Percentiles rank a stretch among this genome's conserved stretches.
Conservation (phyloP, 2,888 invertebrate species). For the Drosophila anomelani region DNA sequence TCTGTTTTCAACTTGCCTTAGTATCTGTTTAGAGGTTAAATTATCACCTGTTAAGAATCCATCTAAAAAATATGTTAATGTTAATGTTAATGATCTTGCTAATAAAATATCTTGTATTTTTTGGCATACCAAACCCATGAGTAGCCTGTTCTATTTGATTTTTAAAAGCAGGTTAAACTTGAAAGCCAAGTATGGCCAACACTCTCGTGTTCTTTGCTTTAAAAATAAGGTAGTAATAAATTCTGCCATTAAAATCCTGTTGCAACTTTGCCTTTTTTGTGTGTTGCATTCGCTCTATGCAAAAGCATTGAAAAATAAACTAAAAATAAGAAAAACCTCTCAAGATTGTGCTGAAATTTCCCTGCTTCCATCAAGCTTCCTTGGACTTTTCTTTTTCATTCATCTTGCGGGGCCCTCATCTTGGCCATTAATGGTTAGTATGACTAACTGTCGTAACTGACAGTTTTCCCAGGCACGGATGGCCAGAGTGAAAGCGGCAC, state of each 20-base stretch:
- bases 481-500: slow-evolving; percentile 30
- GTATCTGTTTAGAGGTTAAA: not conserved
- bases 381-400: slow-evolving; percentile 21
- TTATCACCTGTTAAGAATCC: not conserved
- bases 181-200: not conserved
- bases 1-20: not conserved
- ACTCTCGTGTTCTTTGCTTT: not conserved
- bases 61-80: not conserved
- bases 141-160: not conserved
- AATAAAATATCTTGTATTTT: not conserved
- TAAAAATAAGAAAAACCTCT: slow-evolving; percentile 5
- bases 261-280: slow-evolving; percentile 2
- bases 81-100: not conserved
- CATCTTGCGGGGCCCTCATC: slow-evolving; percentile 30
- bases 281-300: not conserved
- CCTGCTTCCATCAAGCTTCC: not conserved
- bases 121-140: not conserved
- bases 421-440: slow-evolving; percentile 29
- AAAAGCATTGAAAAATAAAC: slow-evolving; percentile 2
- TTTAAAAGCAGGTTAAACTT: not conserved
- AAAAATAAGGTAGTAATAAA: slow-evolving; percentile 4
- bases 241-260: not conserved
- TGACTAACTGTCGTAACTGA: slow-evolving; percentile 35
- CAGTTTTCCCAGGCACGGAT: slow-evolving; percentile 39
- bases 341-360: slow-evolving; percentile 6